These are phyloP conservation scores for Psammodynastes pulverulentus DNA, from an alignment of 2,113 vertebrate genomes.

Conservation along the genomic window DNA sequence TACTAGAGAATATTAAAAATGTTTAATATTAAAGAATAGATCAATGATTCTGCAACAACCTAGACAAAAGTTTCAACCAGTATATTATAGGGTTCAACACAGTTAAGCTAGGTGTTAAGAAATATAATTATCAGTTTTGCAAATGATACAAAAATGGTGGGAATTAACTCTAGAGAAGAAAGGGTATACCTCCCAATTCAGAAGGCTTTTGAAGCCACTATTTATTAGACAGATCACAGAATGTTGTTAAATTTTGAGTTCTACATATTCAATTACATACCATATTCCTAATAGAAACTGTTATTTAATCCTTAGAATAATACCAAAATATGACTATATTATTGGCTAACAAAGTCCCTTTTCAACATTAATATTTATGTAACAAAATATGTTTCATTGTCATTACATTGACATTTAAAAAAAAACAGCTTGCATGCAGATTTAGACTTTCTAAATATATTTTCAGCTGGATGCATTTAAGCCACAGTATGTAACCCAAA, in stretches of 20 bases:
- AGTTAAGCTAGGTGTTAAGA: not conserved
- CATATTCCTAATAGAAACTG: not conserved
- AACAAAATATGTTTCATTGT: not conserved
- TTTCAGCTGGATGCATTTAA: constrained; percentile 53
- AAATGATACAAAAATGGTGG: not conserved
- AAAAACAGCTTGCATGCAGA: constrained; percentile 34
- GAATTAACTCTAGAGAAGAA: not conserved
- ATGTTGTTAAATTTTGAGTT: not conserved
- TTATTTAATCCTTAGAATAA: not conserved
- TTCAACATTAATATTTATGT: constrained; percentile 11
- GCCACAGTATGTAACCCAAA: constrained; percentile 48
- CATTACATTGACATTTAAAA: not conserved
- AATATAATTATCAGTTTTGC: not conserved
- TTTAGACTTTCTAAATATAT: constrained; percentile 43
- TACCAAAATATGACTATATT: not conserved
- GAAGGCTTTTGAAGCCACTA: not conserved
- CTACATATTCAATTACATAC: not conserved
- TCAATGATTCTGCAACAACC: not conserved
- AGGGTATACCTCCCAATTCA: not conserved
- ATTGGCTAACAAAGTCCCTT: not conserved
- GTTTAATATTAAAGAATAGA: not conserved
- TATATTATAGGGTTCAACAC: not conserved
- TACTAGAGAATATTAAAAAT: not conserved
- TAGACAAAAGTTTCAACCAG: not conserved
- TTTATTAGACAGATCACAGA: not conserved